A percentile compares a stretch with the other conserved stretches of the same genome.
These are phyloP conservation scores for Sorex araneus DNA, from an alignment of 2,113 vertebrate species.

Conservation along the genomic window DNA sequence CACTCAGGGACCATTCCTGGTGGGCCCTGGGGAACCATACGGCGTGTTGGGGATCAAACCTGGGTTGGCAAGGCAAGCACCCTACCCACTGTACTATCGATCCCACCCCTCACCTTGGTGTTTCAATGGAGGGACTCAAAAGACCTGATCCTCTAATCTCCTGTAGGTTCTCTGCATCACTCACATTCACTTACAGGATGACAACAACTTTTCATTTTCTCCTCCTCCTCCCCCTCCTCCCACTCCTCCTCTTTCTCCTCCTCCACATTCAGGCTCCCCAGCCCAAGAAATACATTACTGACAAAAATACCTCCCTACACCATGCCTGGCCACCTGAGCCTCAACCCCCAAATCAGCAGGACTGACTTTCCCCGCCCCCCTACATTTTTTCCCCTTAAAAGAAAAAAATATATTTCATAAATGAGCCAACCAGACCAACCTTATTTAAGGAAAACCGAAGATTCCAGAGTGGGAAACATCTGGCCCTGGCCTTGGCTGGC, in stretches of 20 bases:
- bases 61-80: too few relatives aligned
- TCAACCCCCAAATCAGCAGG: not conserved
- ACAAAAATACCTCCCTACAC: conserved; percentile 1
- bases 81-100: not conserved
- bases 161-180: conserved; percentile 38
- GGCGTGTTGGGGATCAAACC: too few relatives aligned
- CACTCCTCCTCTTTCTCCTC: not conserved
- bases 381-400: not conserved
- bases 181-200: not conserved
- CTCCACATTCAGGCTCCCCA: conserved; percentile 27
- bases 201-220: conserved; percentile 63
- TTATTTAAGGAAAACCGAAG: conserved; percentile 28
- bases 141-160: not conserved
- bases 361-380: not conserved
- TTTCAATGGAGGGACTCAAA: conserved; percentile 28
- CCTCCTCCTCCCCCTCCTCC: not conserved
- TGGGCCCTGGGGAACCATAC: too few relatives aligned
- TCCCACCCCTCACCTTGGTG: not conserved
- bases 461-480: not conserved
- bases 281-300: conserved; percentile 43
- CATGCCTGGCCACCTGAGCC: not conserved
- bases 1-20: too few relatives aligned
- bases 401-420: conserved; percentile 43
- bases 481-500: not conserved
- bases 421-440: not conserved